These are phyloP conservation scores for Heloderma charlesbogerti DNA, from an alignment of 2,113 vertebrate species.

Conservation along the genomic window DNA sequence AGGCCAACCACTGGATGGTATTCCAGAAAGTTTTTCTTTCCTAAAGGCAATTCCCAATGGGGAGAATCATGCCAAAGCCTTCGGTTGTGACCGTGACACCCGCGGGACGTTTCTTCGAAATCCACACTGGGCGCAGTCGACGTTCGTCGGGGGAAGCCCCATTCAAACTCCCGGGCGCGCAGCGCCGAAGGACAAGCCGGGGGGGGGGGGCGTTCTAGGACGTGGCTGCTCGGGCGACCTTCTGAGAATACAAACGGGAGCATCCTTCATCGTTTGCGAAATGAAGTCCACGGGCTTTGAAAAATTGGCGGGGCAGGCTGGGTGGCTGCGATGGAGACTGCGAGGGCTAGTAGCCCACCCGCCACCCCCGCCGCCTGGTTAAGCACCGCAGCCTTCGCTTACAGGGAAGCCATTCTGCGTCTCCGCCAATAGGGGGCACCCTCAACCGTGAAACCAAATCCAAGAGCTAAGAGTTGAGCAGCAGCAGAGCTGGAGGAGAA, in stretches of 20 bases:
- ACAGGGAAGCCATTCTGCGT: slow-evolving; percentile 37
- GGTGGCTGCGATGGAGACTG: background rate
- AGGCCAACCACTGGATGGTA: background rate
- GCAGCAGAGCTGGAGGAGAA: background rate
- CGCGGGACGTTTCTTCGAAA: background rate
- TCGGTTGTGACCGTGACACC: background rate
- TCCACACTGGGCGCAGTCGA: background rate
- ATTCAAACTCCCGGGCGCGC: background rate
- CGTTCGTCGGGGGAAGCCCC: background rate
- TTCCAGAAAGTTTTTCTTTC: too few relatives aligned
- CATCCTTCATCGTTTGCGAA: too few relatives aligned
- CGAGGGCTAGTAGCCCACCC: background rate
- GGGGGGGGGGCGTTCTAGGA: too few relatives aligned
- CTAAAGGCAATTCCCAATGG: background rate
- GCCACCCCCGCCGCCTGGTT: background rate
- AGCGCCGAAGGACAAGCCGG: background rate
- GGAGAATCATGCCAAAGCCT: background rate
- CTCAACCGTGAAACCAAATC: slow-evolving; percentile 58
- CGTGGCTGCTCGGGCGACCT: background rate
- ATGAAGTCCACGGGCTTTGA: background rate
- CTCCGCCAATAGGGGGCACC: slow-evolving; percentile 77
- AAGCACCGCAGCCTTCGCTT: background rate
- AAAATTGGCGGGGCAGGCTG: background rate
- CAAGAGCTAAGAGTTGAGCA: too few relatives aligned
- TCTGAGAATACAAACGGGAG: background rate